Percentiles rank a stretch among this genome's conserved stretches.
phyloP scores from a whole-genome alignment of 2,113 vertebrate genomes.

The Malurus elegans region DNA sequence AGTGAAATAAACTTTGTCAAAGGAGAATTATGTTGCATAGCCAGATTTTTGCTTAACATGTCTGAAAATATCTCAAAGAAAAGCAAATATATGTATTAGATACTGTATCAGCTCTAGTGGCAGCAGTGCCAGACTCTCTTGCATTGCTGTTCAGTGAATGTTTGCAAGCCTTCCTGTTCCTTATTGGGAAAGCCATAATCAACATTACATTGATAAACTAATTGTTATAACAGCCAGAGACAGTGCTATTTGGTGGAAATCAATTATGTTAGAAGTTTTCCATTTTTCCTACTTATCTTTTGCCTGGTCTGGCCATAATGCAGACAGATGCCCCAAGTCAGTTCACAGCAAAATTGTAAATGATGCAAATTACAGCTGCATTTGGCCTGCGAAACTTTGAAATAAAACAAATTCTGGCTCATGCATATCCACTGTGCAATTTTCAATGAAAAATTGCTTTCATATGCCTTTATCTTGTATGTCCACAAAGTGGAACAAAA shows the following conservation, averaged over 20 bases:
- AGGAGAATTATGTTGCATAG: neutral
- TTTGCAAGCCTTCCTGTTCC: neutral
- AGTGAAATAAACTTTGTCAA: neutral
- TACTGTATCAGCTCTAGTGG: neutral
- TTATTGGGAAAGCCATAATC: neutral
- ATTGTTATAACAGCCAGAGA: slow-evolving; percentile 39
- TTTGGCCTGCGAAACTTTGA: neutral
- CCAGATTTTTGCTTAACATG: neutral
- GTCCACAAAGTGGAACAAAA: neutral
- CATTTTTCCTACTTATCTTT: slow-evolving; percentile 51
- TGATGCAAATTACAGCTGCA: slow-evolving; percentile 38
- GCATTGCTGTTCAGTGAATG: neutral
- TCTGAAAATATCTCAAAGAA: neutral
- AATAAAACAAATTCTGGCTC: neutral
- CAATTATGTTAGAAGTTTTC: slow-evolving; percentile 3
- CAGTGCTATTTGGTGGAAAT: slow-evolving; percentile 31
- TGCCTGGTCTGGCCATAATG: neutral
- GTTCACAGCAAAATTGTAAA: slow-evolving; percentile 43
- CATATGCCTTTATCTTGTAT: neutral
- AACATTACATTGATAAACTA: slow-evolving; percentile 45
- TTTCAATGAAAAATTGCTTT: slow-evolving; percentile 22
- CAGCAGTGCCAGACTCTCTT: neutral
- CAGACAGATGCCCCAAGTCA: slow-evolving; percentile 1
- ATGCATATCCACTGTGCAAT: neutral
- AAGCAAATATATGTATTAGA: neutral